phyloP scores from a whole-genome alignment of 2,797 vertebrate genomes.

The Cephalopachus bancanus region DNA sequence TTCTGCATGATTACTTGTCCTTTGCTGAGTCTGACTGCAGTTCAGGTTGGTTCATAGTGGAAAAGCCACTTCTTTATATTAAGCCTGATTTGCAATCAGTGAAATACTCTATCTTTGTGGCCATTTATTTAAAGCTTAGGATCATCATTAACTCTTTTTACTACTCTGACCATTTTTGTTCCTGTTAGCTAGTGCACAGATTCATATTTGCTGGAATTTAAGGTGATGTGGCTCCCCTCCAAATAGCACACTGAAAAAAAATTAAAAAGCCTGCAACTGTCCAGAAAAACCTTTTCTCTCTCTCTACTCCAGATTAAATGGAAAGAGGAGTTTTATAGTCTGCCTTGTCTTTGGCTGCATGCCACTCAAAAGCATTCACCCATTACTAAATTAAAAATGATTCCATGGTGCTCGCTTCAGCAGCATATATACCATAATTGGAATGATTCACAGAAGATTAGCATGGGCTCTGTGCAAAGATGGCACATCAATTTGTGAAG shows the following conservation, averaged over 20 bases:
- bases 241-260: background rate
- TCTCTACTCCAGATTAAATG: background rate
- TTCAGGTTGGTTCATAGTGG: background rate
- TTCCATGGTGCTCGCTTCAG: conserved; percentile 16
- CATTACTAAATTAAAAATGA: conserved; percentile 66
- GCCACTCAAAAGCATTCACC: background rate
- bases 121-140: background rate
- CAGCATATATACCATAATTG: conserved; percentile 43
- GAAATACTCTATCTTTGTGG: background rate
- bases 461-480: background rate
- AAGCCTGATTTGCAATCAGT: background rate
- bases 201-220: background rate
- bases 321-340: background rate
- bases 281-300: background rate
- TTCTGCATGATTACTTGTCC: background rate
- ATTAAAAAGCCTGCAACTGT: background rate
- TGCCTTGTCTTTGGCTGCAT: background rate
- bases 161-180: background rate
- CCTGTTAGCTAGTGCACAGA: background rate
- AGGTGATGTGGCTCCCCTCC: background rate
- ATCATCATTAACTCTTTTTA: conserved; percentile 4
- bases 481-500: background rate
- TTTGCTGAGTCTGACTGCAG: background rate
- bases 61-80: background rate
- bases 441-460: conserved; percentile 46